Evolutionary conservation across 2,113 vertebrate species (phyloP).

Genomic region (Bagarius yarrelli): DNA sequence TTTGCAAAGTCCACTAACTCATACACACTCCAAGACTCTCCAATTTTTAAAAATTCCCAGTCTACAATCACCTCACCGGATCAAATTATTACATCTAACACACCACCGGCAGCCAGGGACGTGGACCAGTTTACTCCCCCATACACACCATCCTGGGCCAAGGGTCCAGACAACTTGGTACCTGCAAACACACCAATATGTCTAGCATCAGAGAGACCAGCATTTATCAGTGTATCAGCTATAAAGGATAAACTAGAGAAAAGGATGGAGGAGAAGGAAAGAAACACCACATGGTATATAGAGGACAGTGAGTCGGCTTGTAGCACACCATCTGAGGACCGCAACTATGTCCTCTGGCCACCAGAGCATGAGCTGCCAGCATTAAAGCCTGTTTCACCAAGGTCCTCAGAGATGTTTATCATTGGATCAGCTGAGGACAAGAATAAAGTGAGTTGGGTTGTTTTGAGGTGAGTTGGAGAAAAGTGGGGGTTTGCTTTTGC

Average conservation of each 20-base stretch:
- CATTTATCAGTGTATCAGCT: background rate
- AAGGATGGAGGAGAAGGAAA: background rate
- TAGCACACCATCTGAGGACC: constrained; percentile 58
- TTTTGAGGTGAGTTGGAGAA: constrained; percentile 34
- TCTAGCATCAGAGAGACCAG: background rate
- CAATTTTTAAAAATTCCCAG: background rate
- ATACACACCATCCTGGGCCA: background rate
- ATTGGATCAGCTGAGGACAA: constrained; percentile 52
- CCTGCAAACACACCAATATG: background rate
- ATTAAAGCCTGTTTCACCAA: constrained; percentile 19
- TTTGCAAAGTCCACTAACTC: background rate
- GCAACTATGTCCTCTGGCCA: constrained; percentile 40
- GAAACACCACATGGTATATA: constrained; percentile 41
- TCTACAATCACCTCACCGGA: background rate
- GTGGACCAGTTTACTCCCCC: background rate
- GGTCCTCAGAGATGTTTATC: constrained; percentile 43
- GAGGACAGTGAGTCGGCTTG: constrained; percentile 48
- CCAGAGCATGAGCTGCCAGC: constrained; percentile 56
- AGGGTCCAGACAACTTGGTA: background rate
- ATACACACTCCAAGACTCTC: too few species aligned
- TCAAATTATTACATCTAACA: background rate
- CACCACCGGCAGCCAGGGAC: background rate
- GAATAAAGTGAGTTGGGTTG: constrained; percentile 38
- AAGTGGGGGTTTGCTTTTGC: background rate
- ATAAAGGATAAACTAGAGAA: constrained; percentile 19